Percentiles rank a stretch among this genome's conserved stretches.
Evolutionary conservation across 1,140 invertebrate genomes (phyloP).

Genomic region (Phymorhynchus buccinoides): DNA sequence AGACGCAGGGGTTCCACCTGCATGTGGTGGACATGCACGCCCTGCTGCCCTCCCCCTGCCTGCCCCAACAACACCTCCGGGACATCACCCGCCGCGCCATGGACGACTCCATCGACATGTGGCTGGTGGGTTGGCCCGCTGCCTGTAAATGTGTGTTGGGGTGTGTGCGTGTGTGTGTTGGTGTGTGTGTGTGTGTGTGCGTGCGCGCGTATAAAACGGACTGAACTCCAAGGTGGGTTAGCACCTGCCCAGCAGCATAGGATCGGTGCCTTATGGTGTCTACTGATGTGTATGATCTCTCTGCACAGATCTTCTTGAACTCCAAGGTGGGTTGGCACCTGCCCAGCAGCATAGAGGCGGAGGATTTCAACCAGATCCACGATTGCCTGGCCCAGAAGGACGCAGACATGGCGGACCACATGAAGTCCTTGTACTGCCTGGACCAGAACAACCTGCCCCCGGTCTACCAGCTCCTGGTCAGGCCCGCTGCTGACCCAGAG

Average conservation of each 20-base stretch:
- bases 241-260: too few species aligned
- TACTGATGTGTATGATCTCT: too few species aligned
- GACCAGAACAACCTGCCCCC: slow-evolving; percentile 1
- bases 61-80: neutral
- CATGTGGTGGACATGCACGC: slow-evolving; percentile 2
- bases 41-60: slow-evolving; percentile 1
- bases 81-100: neutral
- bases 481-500: neutral
- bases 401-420: neutral
- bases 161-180: neutral
- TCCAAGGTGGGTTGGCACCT: slow-evolving; percentile 1
- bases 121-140: neutral
- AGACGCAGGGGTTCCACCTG: slow-evolving; percentile 20
- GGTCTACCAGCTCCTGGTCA: neutral
- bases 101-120: neutral
- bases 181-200: neutral
- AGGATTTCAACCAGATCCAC: neutral
- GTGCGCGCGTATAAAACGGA: neutral
- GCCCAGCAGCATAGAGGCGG: neutral
- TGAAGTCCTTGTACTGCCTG: neutral
- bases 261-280: too few species aligned
- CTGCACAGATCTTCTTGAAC: neutral
- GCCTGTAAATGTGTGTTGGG: neutral
- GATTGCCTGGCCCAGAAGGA: neutral
- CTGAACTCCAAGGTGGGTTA: too few species aligned